Percentiles rank a stretch among this genome's conserved stretches.
Conservation (phyloP, 2,888 invertebrate genomes). For the Byasa hedistus region DNA sequence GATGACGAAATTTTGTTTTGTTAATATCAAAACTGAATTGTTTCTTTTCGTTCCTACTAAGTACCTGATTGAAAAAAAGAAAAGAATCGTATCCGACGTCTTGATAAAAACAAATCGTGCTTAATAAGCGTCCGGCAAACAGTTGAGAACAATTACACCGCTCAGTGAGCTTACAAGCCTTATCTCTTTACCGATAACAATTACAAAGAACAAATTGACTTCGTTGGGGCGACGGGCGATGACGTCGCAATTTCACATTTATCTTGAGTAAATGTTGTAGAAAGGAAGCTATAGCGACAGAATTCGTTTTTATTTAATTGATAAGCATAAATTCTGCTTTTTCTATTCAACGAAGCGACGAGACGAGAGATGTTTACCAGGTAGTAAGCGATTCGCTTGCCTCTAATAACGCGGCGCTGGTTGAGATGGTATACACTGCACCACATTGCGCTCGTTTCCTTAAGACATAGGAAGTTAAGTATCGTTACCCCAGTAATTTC, state of each 20-base stretch:
- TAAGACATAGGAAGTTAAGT: too few relatives aligned
- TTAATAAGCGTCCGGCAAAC: conserved; percentile 25
- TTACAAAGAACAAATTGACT: conserved; percentile 29
- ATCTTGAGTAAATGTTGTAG: neutral
- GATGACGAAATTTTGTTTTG: too few relatives aligned
- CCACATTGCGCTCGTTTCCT: too few relatives aligned
- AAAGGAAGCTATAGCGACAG: neutral
- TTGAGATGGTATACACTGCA: too few relatives aligned
- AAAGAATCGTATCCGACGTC: conserved; percentile 1
- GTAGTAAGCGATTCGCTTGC: too few relatives aligned
- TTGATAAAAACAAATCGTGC: conserved; percentile 23
- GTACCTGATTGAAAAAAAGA: neutral
- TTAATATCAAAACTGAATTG: too few relatives aligned
- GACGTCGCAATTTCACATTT: conserved; percentile 17
- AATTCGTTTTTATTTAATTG: neutral
- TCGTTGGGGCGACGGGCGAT: conserved; percentile 12
- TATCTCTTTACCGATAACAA: conserved; percentile 26
- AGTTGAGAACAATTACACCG: conserved; percentile 27
- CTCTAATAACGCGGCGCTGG: too few relatives aligned
- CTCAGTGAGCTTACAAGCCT: conserved; percentile 26
- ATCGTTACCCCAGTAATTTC: too few relatives aligned
- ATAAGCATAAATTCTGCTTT: neutral
- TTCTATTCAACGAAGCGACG: too few relatives aligned
- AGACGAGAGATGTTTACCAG: too few relatives aligned
- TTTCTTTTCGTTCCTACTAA: neutral